phyloP scores from a whole-genome alignment of 2,888 invertebrate species.

The Ennomos quercinarius region DNA sequence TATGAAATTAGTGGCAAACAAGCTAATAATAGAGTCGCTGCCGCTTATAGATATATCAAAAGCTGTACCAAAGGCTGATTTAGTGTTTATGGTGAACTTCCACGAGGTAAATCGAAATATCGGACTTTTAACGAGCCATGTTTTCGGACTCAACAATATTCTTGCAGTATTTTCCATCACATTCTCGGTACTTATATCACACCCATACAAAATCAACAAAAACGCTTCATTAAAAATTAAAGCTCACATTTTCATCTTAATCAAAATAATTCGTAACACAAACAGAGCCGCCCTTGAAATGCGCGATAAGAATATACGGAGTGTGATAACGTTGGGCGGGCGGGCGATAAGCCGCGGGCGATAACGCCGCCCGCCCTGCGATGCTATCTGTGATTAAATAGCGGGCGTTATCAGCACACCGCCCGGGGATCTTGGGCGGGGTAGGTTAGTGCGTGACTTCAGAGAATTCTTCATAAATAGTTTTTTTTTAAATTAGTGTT shows the following conservation, averaged over 20 bases:
- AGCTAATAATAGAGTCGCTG: no score
- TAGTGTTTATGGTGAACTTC: no score
- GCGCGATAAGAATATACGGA: slow-evolving; percentile 65
- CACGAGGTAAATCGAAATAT: no score
- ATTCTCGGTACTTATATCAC: no score
- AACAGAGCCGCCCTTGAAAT: slow-evolving; percentile 57
- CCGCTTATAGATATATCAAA: no score
- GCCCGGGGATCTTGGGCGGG: slow-evolving; percentile 62
- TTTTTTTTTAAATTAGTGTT: slow-evolving; percentile 1
- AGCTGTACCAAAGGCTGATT: no score
- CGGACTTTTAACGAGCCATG: no score
- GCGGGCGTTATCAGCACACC: slow-evolving; percentile 68
- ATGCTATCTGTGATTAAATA: slow-evolving; percentile 81
- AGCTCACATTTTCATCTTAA: slow-evolving; percentile 9
- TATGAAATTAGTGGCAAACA: no score
- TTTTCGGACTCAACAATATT: no score
- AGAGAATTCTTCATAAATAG: slow-evolving; percentile 35
- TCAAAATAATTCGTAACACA: slow-evolving; percentile 44
- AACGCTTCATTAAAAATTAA: no score
- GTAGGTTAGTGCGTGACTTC: slow-evolving; percentile 49
- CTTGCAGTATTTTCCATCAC: no score
- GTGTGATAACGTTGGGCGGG: slow-evolving; percentile 65
- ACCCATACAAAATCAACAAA: no score
- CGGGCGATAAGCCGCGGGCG: slow-evolving; percentile 68
- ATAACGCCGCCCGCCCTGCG: slow-evolving; percentile 72